Percentiles rank a stretch among this genome's conserved stretches.
Evolutionary conservation across 2,888 invertebrate genomes (phyloP).

Genomic region (Glyphotaelius pellucidus): DNA sequence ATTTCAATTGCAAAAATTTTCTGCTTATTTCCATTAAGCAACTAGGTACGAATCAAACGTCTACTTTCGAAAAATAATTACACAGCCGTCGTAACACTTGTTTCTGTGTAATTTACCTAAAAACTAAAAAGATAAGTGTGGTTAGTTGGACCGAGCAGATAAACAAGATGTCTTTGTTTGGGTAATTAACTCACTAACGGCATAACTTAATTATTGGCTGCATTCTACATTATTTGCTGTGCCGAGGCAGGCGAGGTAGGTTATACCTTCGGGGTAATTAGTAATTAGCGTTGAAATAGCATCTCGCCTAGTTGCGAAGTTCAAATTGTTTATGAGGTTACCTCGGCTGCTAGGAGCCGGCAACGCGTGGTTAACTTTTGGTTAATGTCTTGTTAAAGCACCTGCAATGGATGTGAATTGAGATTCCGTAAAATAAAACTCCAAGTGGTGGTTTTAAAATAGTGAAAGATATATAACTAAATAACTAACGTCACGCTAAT

Average conservation of each 20-base stretch:
- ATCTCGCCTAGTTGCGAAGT: background rate
- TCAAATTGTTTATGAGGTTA: slow-evolving; percentile 2
- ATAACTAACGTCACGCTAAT: too few relatives aligned
- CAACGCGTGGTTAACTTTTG: background rate
- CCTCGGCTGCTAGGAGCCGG: background rate
- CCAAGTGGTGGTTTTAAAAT: background rate
- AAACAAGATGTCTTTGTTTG: background rate
- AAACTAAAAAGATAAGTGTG: background rate
- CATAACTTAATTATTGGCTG: background rate
- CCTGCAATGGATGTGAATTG: background rate
- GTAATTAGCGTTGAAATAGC: background rate
- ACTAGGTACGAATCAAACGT: background rate
- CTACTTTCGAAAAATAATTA: background rate
- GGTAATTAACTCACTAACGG: background rate
- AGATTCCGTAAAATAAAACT: background rate
- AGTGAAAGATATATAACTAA: background rate
- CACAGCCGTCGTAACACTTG: background rate
- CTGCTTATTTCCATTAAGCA: background rate
- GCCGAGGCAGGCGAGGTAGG: background rate
- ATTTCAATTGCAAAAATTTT: background rate
- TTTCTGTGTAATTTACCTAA: background rate
- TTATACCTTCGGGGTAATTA: background rate
- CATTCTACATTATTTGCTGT: background rate
- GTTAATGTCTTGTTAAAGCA: background rate
- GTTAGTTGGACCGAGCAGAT: background rate